Conservation (phyloP, 2,888 invertebrate species). For the Pammene fasciana region DNA sequence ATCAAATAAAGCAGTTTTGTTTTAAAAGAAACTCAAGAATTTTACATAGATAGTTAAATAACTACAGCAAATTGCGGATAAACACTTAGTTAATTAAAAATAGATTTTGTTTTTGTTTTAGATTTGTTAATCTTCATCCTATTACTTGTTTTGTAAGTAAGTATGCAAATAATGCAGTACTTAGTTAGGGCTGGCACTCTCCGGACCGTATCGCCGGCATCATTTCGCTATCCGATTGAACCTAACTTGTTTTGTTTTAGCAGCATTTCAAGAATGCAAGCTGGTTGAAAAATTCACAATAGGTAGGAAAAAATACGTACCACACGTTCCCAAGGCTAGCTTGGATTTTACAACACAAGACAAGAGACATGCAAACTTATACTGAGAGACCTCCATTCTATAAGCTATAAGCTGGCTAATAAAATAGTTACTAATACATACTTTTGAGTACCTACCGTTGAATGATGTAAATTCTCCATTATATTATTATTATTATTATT, state of each 20-base stretch:
- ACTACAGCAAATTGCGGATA: background rate
- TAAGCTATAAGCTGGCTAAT: too few species aligned
- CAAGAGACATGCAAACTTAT: too few species aligned
- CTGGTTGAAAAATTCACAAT: background rate
- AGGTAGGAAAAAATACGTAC: background rate
- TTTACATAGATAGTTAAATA: background rate
- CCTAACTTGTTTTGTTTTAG: background rate
- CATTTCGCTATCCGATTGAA: slow-evolving; percentile 6
- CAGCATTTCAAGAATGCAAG: slow-evolving; percentile 2
- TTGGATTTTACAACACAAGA: background rate
- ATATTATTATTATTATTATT: too few species aligned
- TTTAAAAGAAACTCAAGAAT: slow-evolving; percentile 4
- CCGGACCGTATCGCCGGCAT: slow-evolving; percentile 12
- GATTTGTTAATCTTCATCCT: background rate
- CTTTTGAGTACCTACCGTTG: too few species aligned
- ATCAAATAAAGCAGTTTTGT: slow-evolving; percentile 21
- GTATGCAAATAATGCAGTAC: background rate
- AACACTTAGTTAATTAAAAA: background rate
- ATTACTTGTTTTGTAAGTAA: background rate
- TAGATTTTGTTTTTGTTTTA: background rate
- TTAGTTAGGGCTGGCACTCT: background rate
- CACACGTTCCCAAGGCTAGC: background rate
- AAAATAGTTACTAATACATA: too few species aligned
- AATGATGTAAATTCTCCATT: too few species aligned
- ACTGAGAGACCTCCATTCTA: too few species aligned